Conservation (phyloP, 1,140 invertebrate genomes). For the Philopotamus ludificatus region DNA sequence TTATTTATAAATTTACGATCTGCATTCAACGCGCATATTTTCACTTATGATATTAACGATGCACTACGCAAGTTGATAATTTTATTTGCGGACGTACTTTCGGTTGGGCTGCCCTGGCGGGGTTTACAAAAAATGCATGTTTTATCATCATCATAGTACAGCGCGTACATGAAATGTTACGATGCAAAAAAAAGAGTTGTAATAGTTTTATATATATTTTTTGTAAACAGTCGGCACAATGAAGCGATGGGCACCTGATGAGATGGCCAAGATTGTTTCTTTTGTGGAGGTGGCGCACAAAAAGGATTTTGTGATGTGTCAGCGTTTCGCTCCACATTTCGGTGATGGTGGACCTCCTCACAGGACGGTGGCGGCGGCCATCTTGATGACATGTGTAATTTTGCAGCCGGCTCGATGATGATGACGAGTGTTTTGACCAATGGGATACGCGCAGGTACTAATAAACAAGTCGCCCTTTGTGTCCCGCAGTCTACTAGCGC, state of each 20-base stretch:
- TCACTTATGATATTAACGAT: too few relatives aligned
- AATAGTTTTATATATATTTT: background rate
- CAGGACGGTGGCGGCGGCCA: conserved; percentile 20
- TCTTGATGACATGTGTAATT: conserved; percentile 27
- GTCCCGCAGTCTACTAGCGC: background rate
- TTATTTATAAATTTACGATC: too few relatives aligned
- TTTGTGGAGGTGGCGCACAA: conserved; percentile 8
- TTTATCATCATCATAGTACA: background rate
- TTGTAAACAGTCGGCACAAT: conserved; percentile 9
- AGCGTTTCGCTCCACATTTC: conserved; percentile 19
- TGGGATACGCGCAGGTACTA: background rate
- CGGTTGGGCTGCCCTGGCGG: background rate
- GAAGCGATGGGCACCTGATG: background rate
- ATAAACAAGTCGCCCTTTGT: conserved; percentile 6
- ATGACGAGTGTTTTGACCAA: conserved; percentile 17
- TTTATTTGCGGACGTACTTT: too few relatives aligned
- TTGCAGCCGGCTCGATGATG: background rate
- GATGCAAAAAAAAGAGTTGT: background rate
- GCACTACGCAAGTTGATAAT: too few relatives aligned
- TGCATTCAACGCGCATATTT: too few relatives aligned
- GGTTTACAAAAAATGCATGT: background rate
- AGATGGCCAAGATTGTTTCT: conserved; percentile 17
- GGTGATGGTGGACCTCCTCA: conserved; percentile 11
- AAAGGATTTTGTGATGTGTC: conserved; percentile 14
- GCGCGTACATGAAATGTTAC: background rate